Base-by-base conservation (phyloP, 2,888 invertebrate species). In the Xestia rhomboidea region DNA sequence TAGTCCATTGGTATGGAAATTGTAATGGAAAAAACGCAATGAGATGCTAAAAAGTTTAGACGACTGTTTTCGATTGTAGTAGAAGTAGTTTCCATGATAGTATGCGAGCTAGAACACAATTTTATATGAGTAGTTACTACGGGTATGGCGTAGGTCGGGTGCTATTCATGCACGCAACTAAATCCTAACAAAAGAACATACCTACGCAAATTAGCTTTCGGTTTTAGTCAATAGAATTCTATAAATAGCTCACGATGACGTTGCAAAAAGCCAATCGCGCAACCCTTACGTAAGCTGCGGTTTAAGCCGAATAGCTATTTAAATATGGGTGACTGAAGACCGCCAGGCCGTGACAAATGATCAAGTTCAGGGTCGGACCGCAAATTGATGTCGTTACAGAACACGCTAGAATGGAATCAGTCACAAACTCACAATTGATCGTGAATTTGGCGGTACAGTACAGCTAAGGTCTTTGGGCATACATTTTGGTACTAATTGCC, bases 331-430 rank as follows among this genome's bases (percentile, higher is more conserved):
- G 78, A 81, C 78, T 83, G 85, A 85, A 77, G 78, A 81, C 72
- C 75, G 71, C 79, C 82, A 88, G 77, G 76, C 72, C 77, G 74
- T 87, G 83, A 89, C 83, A 82, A 88, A 88, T 85, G 84, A 87
- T 63, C 75, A 88, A 86, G 88, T 86, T 89, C 90, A 89, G 79
- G 87, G 88, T 73, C 85, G 72, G 15, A 41, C 51, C 70, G 70
- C 60, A 79, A 89, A 89, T 88, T 75, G 76, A 80, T 86, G 69
- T 71, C 81, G 76, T 87, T 82, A 78, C 77, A 70, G 13, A 74
- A 77, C 85, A 87, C 79, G 87, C 81, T 75, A 85, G 70, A 69
- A 71, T 73, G 27, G 46, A 73, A 87, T 86, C 76, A 51, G 68
- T 70, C 63, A 77, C 63, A 81, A 82, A 51, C 68, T 70, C 63